Evolutionary conservation across 2,113 vertebrate species (phyloP), one percentile per base, ranked within the genome.

Genomic region (Coturnix japonica): DNA sequence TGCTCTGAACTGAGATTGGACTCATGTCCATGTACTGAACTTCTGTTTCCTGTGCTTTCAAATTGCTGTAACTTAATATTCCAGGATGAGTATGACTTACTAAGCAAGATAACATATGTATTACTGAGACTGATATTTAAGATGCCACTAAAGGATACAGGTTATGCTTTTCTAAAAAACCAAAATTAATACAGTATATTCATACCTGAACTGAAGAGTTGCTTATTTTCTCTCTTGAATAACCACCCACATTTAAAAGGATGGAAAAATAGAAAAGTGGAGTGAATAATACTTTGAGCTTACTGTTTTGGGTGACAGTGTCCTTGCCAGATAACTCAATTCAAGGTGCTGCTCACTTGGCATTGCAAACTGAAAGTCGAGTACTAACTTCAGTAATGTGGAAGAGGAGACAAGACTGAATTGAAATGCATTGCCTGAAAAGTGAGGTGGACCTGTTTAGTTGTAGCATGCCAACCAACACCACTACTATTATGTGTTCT

Each of bases 331-430:
- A 73, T 81, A 77, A 93, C 31, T 91, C 69, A 51, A 74, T 84
- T 93, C 85, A 93, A 87, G 57, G 44, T 90, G 71, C 67, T 95
- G 74, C 41, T 90, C 28, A 86, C 14, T 93, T 92, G n/a, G 57
- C 54, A 90, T 81, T 82, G 60, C 81, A 91, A 91, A 90, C 44
- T 91, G 47, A 81, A 94, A 93, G 71, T 76, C 54, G 81, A 81
- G 20, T 61, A 79, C 20, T 20, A 79, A 7, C 54, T 74, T 91
- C 35, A 84, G 49, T 69, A 46, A 54, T 41, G 35, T 79, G 54
- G 79, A 85, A 84, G 70, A 65, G 41, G 23, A 88, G 44, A 61
- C 28, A 41, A 39, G 28, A 28, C 39, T 70, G 51, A 53, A 57
- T 60, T 59, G 37, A 90, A 90, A 65, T 37, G 35, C 12, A 20